These are phyloP conservation scores for Agrypnus murinus DNA, from an alignment of 2,888 invertebrate species.

Conservation along the genomic window DNA sequence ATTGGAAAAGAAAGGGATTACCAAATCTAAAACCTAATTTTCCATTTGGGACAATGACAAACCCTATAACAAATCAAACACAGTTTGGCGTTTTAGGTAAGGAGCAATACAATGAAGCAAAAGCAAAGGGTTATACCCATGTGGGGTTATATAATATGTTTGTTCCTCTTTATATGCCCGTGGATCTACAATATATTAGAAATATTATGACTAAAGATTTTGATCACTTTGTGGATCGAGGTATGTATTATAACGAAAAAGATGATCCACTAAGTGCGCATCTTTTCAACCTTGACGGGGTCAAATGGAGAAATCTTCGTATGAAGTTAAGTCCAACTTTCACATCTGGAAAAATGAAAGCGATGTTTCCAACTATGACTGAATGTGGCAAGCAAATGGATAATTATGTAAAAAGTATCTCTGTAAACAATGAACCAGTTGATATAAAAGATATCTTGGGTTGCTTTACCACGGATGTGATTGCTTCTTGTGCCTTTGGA, in stretches of 20 bases:
- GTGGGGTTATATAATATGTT: conserved; percentile 30
- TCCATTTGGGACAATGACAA: conserved; percentile 43
- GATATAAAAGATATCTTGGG: too few species aligned
- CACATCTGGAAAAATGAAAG: conserved; percentile 60
- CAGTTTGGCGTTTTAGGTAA: background rate
- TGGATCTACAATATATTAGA: conserved; percentile 62
- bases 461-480: too few species aligned
- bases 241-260: conserved; percentile 63
- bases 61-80: conserved; percentile 10
- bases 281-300: conserved; percentile 70
- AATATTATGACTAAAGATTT: conserved; percentile 77
- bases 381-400: conserved; percentile 17
- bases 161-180: conserved; percentile 57
- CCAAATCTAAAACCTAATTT: conserved; percentile 29
- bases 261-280: conserved; percentile 73
- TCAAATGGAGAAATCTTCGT: too few species aligned
- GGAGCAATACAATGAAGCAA: conserved; percentile 35
- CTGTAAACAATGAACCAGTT: background rate
- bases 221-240: conserved; percentile 75
- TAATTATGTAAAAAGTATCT: conserved; percentile 52
- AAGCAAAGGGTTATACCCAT: conserved; percentile 18
- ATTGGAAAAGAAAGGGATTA: conserved; percentile 24
- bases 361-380: conserved; percentile 65
- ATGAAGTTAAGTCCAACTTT: conserved; percentile 71
- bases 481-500: conserved; percentile 68